Base-by-base conservation (phyloP, 1,140 invertebrate genomes). In the Mesaphorura yosii region DNA sequence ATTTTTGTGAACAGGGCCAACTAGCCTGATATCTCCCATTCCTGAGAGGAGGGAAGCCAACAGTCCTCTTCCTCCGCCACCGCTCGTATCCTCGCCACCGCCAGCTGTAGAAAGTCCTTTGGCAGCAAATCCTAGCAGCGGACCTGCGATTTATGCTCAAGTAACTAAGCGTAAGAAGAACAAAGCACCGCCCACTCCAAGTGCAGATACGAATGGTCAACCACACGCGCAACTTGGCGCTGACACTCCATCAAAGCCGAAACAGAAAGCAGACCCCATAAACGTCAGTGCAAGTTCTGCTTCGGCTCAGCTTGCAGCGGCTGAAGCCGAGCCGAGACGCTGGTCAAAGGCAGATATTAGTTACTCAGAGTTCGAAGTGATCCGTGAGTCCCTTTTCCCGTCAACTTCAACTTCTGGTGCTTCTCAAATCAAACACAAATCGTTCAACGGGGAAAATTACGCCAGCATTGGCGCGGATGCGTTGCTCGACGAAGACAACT, bases 341-440 rank as follows among this genome's bases (percentile, higher is more conserved):
- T 62, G 60, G 60, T 62, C 60, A 0, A 62, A 62, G 41, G 57
- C 60, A 10, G 60, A 62, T 41, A 62, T 62, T 38, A 57, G 49
- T 39, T 62, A 57, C 26, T 62, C 60, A 6, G 60, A 62, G 53
- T 62, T 62, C 34, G 60, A 62, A 29, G 55, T 62, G 10, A 55
- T 62, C 20, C 40, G 60, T 31, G 60, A 62, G 38, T 47, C 47
- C 0, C 31, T 56, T 15, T 52, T 55, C 45, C 17, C 25, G 5
- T 25, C 29, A 14, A 31, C 17, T 34, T 48, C 46, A 5, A n/a
- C n/a, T n/a, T n/a, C n/a, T n/a, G n/a, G n/a, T n/a, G n/a, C n/a
- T n/a, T n/a, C n/a, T n/a, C n/a, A n/a, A n/a, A n/a, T n/a, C n/a
- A 48, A 4, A 31, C 14, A 27, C 4, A 48, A 6, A 14, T 4